These are phyloP conservation scores for Drosophila baimaii DNA, from an alignment of 1,140 invertebrate genomes.

Conservation along the genomic window DNA sequence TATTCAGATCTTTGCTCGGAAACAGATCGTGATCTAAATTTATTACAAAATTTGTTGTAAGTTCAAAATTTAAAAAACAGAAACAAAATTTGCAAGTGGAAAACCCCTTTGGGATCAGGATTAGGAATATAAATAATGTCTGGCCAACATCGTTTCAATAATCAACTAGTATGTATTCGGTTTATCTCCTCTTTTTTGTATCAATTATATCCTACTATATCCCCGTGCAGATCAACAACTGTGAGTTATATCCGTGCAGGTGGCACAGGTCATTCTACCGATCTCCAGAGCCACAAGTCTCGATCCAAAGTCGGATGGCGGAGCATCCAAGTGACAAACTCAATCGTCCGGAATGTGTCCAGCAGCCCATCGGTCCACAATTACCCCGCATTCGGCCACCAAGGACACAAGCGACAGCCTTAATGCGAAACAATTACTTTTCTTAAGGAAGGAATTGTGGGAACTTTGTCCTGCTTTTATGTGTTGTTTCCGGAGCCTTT, in stretches of 20 bases:
- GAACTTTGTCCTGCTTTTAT: too few species aligned
- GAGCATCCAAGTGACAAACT: slow-evolving; percentile 27
- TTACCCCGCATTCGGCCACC: not conserved
- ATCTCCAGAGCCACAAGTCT: not conserved
- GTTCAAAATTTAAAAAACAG: not conserved
- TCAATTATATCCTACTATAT: accelerated
- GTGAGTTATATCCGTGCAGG: slow-evolving; percentile 15
- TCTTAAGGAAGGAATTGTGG: slow-evolving; percentile 15
- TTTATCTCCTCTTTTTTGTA: not conserved
- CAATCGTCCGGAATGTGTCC: too few species aligned
- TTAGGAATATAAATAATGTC: too few species aligned
- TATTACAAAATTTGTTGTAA: not conserved
- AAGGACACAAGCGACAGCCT: not conserved
- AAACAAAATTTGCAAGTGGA: not conserved
- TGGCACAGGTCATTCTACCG: slow-evolving; percentile 16
- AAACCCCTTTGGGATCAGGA: too few species aligned
- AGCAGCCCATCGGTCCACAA: not conserved
- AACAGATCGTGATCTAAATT: not conserved
- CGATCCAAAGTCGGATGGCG: slow-evolving; percentile 4
- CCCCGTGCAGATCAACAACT: not conserved
- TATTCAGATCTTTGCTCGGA: not conserved
- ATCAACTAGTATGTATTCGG: not conserved
- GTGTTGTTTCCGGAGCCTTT: too few species aligned
- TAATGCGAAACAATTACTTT: slow-evolving; percentile 20
- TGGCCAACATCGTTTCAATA: too few species aligned